A percentile compares a stretch with the other conserved stretches of the same genome.
phyloP scores from a whole-genome alignment of 92 coral and sea anemone genomes.

The Isaurus tuberculatus region DNA sequence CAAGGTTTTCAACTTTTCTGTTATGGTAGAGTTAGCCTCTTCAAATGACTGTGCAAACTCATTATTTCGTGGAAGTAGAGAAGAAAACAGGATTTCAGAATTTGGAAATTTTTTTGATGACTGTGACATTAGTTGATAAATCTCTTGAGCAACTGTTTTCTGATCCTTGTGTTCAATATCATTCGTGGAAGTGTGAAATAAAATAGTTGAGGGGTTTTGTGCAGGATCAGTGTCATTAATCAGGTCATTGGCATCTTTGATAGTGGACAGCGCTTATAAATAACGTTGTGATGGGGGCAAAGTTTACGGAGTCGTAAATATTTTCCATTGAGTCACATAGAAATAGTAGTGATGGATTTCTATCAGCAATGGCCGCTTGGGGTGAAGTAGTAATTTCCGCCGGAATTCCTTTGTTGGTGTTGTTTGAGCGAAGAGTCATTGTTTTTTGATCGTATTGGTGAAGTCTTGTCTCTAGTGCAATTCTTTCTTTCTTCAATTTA shows the following conservation, averaged over 20 bases:
- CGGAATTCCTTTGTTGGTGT: neutral
- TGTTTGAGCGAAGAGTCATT: neutral
- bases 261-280: neutral
- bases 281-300: neutral
- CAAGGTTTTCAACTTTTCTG: neutral
- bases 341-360: neutral
- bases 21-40: neutral
- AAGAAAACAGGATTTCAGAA: neutral
- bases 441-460: neutral
- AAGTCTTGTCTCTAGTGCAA: neutral
- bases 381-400: neutral
- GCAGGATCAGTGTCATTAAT: neutral
- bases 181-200: neutral
- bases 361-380: neutral
- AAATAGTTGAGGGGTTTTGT: neutral
- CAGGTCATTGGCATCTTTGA: neutral
- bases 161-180: neutral
- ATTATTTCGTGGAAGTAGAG: neutral
- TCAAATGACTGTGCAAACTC: neutral
- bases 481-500: slow-evolving; percentile 1
- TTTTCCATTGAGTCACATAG: neutral
- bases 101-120: neutral
- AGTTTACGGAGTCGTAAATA: neutral
- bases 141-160: neutral
- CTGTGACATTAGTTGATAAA: neutral